A percentile compares a stretch with the other conserved stretches of the same genome.
phyloP scores from a whole-genome alignment of 2,113 vertebrate genomes.

The Cettia cetti region DNA sequence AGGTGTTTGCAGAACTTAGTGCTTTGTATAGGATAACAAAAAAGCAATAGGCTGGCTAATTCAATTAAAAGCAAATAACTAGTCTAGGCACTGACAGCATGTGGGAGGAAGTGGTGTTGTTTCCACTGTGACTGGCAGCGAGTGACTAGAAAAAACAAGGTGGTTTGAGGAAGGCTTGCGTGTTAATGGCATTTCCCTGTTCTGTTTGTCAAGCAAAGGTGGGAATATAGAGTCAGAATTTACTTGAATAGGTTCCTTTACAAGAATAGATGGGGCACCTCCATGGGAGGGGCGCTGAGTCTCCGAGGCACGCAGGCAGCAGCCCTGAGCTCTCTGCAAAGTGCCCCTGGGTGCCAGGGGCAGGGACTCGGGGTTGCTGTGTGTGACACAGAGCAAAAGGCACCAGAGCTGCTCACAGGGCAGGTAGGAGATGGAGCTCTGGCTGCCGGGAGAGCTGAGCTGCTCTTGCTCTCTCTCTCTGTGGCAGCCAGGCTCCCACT shows the following conservation, averaged over 20 bases:
- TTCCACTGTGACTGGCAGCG: constrained; percentile 73
- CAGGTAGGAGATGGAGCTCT: not conserved
- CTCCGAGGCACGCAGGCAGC: fast-evolving
- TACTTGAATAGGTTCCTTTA: constrained; percentile 69
- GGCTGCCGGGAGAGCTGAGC: not conserved
- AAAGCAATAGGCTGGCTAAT: constrained; percentile 39
- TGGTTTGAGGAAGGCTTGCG: constrained; percentile 66
- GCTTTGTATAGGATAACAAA: constrained; percentile 19
- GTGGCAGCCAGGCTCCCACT: not conserved
- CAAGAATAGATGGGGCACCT: constrained; percentile 61
- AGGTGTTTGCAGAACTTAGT: constrained; percentile 14
- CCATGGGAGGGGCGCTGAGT: not conserved
- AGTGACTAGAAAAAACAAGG: constrained; percentile 70
- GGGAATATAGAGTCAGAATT: constrained; percentile 65
- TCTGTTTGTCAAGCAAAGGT: constrained; percentile 72
- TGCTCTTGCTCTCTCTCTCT: not conserved
- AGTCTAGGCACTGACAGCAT: constrained; percentile 62
- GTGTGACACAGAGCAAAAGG: not conserved
- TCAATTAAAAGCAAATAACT: constrained; percentile 38
- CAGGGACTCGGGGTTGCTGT: not conserved
- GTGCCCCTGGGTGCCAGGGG: not conserved
- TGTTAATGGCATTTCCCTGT: constrained; percentile 77
- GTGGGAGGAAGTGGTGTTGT: constrained; percentile 78
- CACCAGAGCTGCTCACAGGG: not conserved
- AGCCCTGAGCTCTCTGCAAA: not conserved